Percentiles rank a stretch among this genome's conserved stretches.
These are phyloP conservation scores for Tanypteryx hageni DNA, from an alignment of 2,888 invertebrate species.

Conservation along the genomic window DNA sequence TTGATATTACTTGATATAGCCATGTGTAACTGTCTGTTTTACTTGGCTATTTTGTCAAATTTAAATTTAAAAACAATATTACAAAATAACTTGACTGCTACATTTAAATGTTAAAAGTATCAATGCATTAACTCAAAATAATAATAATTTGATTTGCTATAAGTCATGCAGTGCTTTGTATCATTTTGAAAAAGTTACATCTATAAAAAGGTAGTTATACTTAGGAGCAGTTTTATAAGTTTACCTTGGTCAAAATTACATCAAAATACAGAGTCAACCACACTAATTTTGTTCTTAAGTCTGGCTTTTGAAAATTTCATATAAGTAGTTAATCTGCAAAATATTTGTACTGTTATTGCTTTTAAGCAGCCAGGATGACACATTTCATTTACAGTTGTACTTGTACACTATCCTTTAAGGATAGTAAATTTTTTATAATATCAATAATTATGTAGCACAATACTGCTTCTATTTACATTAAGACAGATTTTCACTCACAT, in stretches of 20 bases:
- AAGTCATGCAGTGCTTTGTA: not conserved
- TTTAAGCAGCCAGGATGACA: slow-evolving; percentile 28
- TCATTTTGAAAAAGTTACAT: not conserved
- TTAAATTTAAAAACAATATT: too few relatives aligned
- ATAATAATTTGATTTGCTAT: not conserved
- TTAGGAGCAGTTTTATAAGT: not conserved
- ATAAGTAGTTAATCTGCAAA: slow-evolving; percentile 15
- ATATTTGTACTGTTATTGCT: slow-evolving; percentile 52
- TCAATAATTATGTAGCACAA: too few relatives aligned
- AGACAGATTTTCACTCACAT: too few relatives aligned
- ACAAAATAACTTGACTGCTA: too few relatives aligned
- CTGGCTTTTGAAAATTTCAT: not conserved
- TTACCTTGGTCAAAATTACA: slow-evolving; percentile 37
- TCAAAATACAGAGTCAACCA: slow-evolving; percentile 41
- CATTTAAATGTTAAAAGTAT: too few relatives aligned
- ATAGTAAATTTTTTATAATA: not conserved
- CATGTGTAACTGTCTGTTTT: too few relatives aligned
- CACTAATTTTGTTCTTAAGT: slow-evolving; percentile 22
- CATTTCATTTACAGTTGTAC: slow-evolving; percentile 34
- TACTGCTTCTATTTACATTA: too few relatives aligned
- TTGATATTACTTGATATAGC: too few relatives aligned
- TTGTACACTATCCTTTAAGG: slow-evolving; percentile 7
- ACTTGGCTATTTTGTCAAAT: too few relatives aligned
- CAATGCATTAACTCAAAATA: too few relatives aligned
- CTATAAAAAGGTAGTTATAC: slow-evolving; percentile 19